Evolutionary conservation across 64 coral and sea anemone genomes (phyloP).

Genomic region (Hydrozoanthus tunicans): DNA sequence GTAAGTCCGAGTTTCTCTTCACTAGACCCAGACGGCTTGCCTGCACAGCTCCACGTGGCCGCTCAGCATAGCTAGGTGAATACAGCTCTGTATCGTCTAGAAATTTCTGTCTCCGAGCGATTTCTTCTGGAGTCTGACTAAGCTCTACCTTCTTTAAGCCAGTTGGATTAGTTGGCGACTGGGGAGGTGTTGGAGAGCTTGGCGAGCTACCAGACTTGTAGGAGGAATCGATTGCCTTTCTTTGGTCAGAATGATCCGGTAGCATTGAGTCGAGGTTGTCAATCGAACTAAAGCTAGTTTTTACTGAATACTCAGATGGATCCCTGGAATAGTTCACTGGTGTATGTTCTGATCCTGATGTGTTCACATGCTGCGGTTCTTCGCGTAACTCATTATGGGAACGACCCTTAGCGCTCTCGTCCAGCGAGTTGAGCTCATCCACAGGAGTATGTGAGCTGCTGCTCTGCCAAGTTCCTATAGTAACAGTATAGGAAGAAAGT

Average conservation of each 20-base stretch:
- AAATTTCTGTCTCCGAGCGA: slow-evolving; percentile 51
- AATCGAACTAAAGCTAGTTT: slow-evolving; percentile 25
- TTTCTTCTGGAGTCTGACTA: slow-evolving; percentile 39
- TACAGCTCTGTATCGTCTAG: slow-evolving; percentile 53
- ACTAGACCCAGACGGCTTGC: slow-evolving; percentile 22
- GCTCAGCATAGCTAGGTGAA: background rate
- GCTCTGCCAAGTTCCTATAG: slow-evolving; percentile 7
- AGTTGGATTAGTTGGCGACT: slow-evolving; percentile 11
- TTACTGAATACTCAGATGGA: background rate
- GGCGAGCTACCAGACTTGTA: background rate
- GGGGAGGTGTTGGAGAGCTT: slow-evolving; percentile 6
- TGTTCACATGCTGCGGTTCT: background rate
- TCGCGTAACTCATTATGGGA: background rate
- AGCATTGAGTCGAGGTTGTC: slow-evolving; percentile 46
- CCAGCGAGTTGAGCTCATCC: slow-evolving; percentile 5
- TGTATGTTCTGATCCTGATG: background rate
- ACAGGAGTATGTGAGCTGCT: background rate
- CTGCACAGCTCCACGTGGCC: slow-evolving; percentile 8
- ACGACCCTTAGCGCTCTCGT: slow-evolving; percentile 19
- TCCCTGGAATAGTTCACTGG: background rate
- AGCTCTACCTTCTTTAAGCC: background rate
- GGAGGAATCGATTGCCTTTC: background rate
- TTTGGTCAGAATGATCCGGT: slow-evolving; percentile 25
- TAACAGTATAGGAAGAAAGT: background rate
- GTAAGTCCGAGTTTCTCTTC: slow-evolving; percentile 52